phyloP scores from a whole-genome alignment of 2,888 invertebrate genomes.

The Tetheella fluctuosa region DNA sequence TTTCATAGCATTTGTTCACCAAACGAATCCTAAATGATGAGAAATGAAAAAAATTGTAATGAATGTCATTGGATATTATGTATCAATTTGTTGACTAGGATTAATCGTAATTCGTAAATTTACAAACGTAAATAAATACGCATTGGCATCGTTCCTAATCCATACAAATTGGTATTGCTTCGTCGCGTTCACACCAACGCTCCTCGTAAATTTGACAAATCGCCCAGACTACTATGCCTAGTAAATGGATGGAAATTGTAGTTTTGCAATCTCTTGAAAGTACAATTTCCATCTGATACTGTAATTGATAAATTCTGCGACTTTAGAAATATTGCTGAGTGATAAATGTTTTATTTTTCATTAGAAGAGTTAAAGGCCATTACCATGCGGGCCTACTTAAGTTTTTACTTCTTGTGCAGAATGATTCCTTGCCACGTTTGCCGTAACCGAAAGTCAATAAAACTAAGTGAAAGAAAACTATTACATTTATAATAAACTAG shows the following conservation, averaged over 20 bases:
- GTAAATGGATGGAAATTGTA: not conserved
- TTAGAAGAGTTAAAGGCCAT: no score
- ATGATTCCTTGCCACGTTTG: no score
- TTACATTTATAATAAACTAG: no score
- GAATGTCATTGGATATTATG: not conserved
- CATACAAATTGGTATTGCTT: conserved; percentile 11
- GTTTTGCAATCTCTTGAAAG: not conserved
- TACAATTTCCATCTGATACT: not conserved
- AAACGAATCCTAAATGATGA: no score
- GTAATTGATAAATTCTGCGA: not conserved
- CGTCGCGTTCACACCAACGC: conserved; percentile 11
- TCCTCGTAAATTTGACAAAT: conserved; percentile 14
- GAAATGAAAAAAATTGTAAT: no score
- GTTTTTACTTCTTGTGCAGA: no score
- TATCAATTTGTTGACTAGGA: not conserved
- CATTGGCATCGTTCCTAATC: conserved; percentile 13
- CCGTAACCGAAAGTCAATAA: no score
- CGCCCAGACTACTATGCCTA: conserved; percentile 11
- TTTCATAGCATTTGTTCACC: no score
- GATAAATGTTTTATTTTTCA: no score
- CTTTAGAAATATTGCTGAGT: no score
- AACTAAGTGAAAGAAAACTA: no score
- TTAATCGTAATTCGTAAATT: conserved; percentile 8
- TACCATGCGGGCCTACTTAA: no score
- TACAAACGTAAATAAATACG: not conserved